phyloP scores from a whole-genome alignment of 2,888 invertebrate genomes.

The Malthinus seriepunctatus region DNA sequence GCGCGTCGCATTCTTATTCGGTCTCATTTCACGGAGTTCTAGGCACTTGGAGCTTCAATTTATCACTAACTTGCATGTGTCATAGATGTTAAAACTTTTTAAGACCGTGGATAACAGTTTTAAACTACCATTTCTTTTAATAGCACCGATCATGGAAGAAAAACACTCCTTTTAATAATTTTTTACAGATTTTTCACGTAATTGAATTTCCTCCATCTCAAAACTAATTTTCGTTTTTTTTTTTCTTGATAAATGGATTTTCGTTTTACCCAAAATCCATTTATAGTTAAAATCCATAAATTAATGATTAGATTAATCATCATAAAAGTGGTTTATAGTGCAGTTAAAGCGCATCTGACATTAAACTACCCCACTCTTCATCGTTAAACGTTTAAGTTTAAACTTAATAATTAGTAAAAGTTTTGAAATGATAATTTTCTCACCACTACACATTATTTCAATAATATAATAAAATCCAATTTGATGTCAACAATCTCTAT shows the following conservation, averaged over 20 bases:
- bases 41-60: conserved; percentile 47
- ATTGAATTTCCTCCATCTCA: background rate
- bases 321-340: too few species aligned
- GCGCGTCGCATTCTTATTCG: conserved; percentile 50
- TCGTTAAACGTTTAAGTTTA: too few species aligned
- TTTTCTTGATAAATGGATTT: background rate
- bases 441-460: too few species aligned
- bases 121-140: conserved; percentile 26
- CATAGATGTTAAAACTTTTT: conserved; percentile 35
- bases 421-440: conserved; percentile 1
- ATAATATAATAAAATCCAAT: conserved; percentile 42
- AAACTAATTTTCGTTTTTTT: too few species aligned
- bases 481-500: conserved; percentile 33
- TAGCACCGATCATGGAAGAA: conserved; percentile 8
- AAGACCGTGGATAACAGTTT: conserved; percentile 28
- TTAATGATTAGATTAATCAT: too few species aligned
- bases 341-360: too few species aligned
- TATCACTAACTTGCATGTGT: conserved; percentile 43
- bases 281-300: too few species aligned
- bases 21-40: conserved; percentile 51
- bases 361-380: too few species aligned
- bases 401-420: background rate
- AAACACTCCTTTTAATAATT: background rate
- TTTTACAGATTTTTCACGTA: conserved; percentile 5
- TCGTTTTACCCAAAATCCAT: background rate